Percentiles rank a stretch among this genome's conserved stretches.
Evolutionary conservation across 2,113 vertebrate genomes (phyloP).

Genomic region (Litocranius walleri): DNA sequence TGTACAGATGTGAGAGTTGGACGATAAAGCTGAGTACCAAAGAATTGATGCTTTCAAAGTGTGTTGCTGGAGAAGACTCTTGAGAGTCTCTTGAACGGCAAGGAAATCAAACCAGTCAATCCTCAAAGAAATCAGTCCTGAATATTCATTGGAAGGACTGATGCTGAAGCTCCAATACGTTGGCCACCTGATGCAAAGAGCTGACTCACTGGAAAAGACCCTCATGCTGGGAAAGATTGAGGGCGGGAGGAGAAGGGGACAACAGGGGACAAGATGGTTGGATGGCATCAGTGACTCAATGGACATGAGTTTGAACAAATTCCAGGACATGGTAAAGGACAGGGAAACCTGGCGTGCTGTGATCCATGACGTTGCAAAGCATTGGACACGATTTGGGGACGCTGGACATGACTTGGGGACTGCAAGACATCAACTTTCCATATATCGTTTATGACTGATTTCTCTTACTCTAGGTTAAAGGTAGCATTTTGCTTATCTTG

Average conservation of each 20-base stretch:
- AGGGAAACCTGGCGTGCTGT: neutral
- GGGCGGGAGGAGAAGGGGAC: too few species aligned
- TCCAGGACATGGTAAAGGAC: too few species aligned
- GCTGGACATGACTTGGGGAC: fast-evolving
- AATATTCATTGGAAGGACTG: neutral
- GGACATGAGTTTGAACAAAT: neutral
- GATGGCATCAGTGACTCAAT: too few species aligned
- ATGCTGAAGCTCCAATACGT: neutral
- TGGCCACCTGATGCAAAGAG: neutral
- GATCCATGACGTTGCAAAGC: neutral
- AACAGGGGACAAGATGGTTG: too few species aligned
- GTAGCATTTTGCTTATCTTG: neutral
- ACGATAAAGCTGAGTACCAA: fast-evolving
- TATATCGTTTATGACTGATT: neutral
- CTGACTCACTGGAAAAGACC: neutral
- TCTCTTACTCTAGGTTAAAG: neutral
- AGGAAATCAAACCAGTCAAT: neutral
- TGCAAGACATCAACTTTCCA: too few species aligned
- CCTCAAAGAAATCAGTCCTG: neutral
- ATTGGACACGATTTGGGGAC: fast-evolving
- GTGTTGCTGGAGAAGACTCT: neutral
- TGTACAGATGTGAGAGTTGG: neutral
- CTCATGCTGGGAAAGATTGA: too few species aligned
- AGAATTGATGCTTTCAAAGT: neutral
- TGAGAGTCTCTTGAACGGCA: neutral